Percentiles rank a stretch among this genome's conserved stretches.
Evolutionary conservation across 2,888 invertebrate species (phyloP).

Genomic region (Ichneumoninae sp.): DNA sequence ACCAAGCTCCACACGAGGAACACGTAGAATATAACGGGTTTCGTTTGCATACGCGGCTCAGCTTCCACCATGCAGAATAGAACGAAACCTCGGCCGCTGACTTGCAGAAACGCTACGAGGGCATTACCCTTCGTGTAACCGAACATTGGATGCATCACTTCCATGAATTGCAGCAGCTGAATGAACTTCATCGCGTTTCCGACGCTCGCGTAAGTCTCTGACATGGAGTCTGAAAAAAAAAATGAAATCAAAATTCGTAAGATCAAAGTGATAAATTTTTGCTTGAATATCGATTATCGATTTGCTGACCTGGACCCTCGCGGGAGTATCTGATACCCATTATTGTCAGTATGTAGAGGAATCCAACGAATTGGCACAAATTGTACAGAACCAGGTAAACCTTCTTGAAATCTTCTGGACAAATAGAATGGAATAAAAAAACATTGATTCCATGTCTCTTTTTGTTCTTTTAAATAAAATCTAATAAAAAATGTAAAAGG

Average conservation of each 20-base stretch:
- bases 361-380: slow-evolving; percentile 95
- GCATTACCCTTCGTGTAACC: slow-evolving; percentile 93
- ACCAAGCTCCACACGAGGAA: slow-evolving; percentile 93
- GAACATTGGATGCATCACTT: slow-evolving; percentile 95
- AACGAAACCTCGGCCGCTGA: slow-evolving; percentile 91
- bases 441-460: background rate
- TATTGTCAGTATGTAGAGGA: slow-evolving; percentile 90
- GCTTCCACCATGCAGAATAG: slow-evolving; percentile 93
- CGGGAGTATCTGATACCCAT: slow-evolving; percentile 91
- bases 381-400: slow-evolving; percentile 96
- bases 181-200: slow-evolving; percentile 92
- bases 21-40: slow-evolving; percentile 95
- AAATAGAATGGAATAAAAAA: slow-evolving; percentile 65
- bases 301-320: slow-evolving; percentile 87
- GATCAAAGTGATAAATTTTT: background rate
- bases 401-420: slow-evolving; percentile 91
- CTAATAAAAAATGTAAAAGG: too few species aligned
- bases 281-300: background rate
- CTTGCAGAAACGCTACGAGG: slow-evolving; percentile 91
- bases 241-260: background rate
- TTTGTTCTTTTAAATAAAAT: too few species aligned
- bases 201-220: slow-evolving; percentile 89
- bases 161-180: slow-evolving; percentile 93
- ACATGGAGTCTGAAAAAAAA: slow-evolving; percentile 86
- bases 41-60: slow-evolving; percentile 94